phyloP scores from a whole-genome alignment of 2,888 invertebrate species.

The Sarcophaga variegata region DNA sequence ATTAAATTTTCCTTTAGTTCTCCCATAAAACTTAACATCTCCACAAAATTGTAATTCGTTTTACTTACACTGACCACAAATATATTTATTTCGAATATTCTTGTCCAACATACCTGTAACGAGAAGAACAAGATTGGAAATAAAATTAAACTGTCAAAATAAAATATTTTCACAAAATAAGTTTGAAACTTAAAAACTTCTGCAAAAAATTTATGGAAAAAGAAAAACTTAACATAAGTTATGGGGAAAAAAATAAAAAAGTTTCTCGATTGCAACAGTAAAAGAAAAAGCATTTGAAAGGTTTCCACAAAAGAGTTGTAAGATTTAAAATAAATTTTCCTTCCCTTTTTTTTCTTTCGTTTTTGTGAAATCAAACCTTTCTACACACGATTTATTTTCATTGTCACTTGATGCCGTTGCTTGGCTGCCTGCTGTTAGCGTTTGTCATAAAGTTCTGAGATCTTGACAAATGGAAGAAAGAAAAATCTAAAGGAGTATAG shows the following conservation, averaged over 20 bases:
- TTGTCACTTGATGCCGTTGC: conserved; percentile 29
- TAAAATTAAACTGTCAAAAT: conserved; percentile 44
- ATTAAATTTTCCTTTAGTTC: neutral
- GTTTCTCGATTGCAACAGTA: too few species aligned
- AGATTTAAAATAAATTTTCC: too few species aligned
- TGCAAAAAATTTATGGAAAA: conserved; percentile 19
- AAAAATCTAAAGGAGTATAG: conserved; percentile 30
- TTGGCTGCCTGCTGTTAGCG: conserved; percentile 14
- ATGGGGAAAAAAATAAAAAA: neutral
- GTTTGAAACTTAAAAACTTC: conserved; percentile 39
- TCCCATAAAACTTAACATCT: neutral
- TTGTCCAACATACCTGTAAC: conserved; percentile 63
- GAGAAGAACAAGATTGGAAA: conserved; percentile 26
- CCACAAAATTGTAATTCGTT: neutral
- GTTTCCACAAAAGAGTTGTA: conserved; percentile 6
- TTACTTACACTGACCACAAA: conserved; percentile 6
- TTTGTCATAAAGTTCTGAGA: conserved; percentile 46
- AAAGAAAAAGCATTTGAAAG: conserved; percentile 1
- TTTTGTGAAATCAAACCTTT: conserved; percentile 8
- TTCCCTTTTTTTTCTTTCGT: neutral
- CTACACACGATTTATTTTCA: conserved; percentile 54
- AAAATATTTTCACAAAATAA: conserved; percentile 36
- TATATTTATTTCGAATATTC: neutral
- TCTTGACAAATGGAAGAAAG: neutral
- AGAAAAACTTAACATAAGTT: conserved; percentile 13